Evolutionary conservation across 1,140 invertebrate species (phyloP).

Genomic region (Neotoxoptera formosana): DNA sequence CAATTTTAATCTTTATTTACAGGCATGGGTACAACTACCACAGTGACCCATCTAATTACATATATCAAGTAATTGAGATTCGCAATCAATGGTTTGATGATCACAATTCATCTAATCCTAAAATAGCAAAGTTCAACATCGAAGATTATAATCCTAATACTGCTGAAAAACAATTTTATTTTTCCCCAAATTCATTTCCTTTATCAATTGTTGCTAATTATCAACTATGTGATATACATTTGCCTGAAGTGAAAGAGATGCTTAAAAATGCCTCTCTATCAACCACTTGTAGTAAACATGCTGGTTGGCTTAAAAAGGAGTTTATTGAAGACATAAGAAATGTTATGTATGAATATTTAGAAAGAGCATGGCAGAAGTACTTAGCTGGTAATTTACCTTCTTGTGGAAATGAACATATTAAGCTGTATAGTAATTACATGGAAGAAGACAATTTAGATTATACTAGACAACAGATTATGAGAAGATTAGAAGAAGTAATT

Average conservation of each 20-base stretch:
- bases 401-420: constrained; percentile 33
- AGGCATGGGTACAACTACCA: constrained; percentile 53
- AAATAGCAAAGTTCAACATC: constrained; percentile 18
- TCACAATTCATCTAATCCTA: constrained; percentile 34
- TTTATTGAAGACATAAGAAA: constrained; percentile 43
- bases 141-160: constrained; percentile 46
- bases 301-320: constrained; percentile 48
- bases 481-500: constrained; percentile 31
- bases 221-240: constrained; percentile 54
- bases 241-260: constrained; percentile 51
- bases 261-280: constrained; percentile 50
- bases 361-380: constrained; percentile 53
- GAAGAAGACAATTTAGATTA: constrained; percentile 54
- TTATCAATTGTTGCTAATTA: constrained; percentile 54
- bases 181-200: constrained; percentile 52
- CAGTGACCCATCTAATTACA: constrained; percentile 52
- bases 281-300: constrained; percentile 36
- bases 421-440: constrained; percentile 48
- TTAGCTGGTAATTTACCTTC: constrained; percentile 33
- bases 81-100: constrained; percentile 49
- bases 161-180: constrained; percentile 56
- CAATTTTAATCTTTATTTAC: not conserved
- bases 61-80: constrained; percentile 49
- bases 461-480: constrained; percentile 47
- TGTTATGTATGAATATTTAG: constrained; percentile 50